Percentiles rank a stretch among this genome's conserved stretches.
Conservation (phyloP, 2,888 invertebrate genomes). For the Chaetoderma sp. region DNA sequence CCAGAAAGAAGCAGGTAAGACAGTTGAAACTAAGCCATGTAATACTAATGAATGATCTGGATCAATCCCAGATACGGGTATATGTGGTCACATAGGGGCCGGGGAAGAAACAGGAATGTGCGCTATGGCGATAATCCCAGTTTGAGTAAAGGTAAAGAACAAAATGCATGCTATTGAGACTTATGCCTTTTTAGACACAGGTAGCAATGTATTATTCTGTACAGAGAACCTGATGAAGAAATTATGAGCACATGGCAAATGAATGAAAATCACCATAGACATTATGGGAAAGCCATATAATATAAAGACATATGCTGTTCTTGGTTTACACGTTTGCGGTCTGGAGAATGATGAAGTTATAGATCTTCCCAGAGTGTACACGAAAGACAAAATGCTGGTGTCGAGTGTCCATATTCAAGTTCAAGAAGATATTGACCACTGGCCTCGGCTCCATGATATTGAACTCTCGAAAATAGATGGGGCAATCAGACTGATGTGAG, state of each 20-base stretch:
- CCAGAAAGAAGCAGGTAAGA: not conserved
- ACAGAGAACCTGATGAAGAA: not conserved
- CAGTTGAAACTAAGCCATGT: not conserved
- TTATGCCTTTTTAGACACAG: not conserved
- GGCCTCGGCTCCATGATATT: constrained; percentile 25
- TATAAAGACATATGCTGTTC: not conserved
- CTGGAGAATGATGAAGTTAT: constrained; percentile 5
- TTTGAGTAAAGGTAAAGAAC: not conserved
- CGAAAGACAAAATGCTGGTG: constrained; percentile 27
- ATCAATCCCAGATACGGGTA: too few relatives aligned
- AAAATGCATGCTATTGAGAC: not conserved
- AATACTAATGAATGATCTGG: not conserved
- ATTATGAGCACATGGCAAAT: not conserved
- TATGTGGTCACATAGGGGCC: too few relatives aligned
- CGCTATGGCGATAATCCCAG: not conserved
- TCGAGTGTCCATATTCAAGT: constrained; percentile 19
- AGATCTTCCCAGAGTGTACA: constrained; percentile 24
- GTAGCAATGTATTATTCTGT: not conserved
- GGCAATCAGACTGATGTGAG: constrained; percentile 15
- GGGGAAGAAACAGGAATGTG: not conserved
- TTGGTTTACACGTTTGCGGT: constrained; percentile 14
- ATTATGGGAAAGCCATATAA: not conserved
- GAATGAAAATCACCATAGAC: not conserved
- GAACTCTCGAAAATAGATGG: constrained; percentile 15
- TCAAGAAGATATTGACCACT: constrained; percentile 18